These are phyloP conservation scores for Caenorhabditis angaria DNA, from an alignment of 2,888 invertebrate species.

Conservation along the genomic window DNA sequence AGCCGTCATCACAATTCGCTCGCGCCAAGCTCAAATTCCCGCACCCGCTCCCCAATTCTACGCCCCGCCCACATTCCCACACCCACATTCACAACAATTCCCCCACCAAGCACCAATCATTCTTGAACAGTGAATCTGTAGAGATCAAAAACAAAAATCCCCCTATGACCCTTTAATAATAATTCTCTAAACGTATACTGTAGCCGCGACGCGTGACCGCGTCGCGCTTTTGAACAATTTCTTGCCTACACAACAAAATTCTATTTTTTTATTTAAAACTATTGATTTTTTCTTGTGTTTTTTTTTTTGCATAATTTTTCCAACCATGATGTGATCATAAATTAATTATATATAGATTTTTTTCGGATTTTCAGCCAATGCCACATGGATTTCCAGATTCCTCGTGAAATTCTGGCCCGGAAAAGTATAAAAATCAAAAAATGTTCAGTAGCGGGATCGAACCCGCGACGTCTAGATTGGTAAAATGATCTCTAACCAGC, in stretches of 20 bases:
- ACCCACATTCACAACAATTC: neutral
- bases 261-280: neutral
- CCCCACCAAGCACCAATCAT: neutral
- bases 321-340: too few species aligned
- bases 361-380: too few species aligned
- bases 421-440: too few species aligned
- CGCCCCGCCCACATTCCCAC: neutral
- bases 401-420: too few species aligned
- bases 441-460: too few species aligned
- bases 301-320: neutral
- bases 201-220: neutral
- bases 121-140: neutral
- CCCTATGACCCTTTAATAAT: neutral
- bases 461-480: too few species aligned
- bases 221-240: neutral
- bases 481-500: too few species aligned
- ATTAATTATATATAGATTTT: too few species aligned
- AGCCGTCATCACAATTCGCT: constrained; percentile 49
- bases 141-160: neutral
- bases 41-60: neutral
- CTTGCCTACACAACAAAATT: neutral
- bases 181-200: neutral
- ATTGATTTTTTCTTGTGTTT: neutral
- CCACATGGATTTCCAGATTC: too few species aligned
- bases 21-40: constrained; percentile 26